These are phyloP conservation scores for Thymelicus lineola DNA, from an alignment of 2,888 invertebrate species.

Conservation along the genomic window DNA sequence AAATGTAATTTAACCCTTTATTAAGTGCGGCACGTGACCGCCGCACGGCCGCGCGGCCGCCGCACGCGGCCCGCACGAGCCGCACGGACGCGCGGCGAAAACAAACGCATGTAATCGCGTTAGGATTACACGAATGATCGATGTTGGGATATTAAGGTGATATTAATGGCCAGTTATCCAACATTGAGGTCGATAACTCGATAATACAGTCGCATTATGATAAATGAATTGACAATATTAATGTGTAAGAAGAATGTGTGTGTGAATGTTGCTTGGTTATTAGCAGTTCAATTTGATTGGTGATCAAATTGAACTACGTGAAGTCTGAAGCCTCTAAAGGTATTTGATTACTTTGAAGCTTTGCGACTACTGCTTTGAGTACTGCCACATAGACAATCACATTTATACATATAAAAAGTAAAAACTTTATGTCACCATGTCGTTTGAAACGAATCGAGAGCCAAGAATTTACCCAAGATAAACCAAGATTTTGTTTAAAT, in stretches of 20 bases:
- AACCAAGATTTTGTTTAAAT: no score
- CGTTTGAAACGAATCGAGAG: no score
- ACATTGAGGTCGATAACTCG: conserved; percentile 39
- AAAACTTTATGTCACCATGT: no score
- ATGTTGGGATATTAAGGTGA: conserved; percentile 54
- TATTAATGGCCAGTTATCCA: conserved; percentile 53
- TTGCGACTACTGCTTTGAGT: no score
- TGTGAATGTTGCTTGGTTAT: no score
- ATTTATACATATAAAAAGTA: no score
- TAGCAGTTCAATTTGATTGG: no score
- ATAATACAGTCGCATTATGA: conserved; percentile 33
- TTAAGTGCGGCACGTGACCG: conserved; percentile 45
- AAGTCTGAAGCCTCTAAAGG: no score
- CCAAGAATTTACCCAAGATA: no score
- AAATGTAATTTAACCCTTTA: conserved; percentile 48
- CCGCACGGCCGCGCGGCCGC: conserved; percentile 42
- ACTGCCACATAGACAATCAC: no score
- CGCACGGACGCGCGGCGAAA: conserved; percentile 43
- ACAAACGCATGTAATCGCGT: conserved; percentile 53
- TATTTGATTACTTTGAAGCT: no score
- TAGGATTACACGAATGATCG: conserved; percentile 56
- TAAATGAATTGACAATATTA: neutral
- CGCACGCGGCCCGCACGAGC: conserved; percentile 47
- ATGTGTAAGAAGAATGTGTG: neutral
- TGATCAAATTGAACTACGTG: no score